These are phyloP conservation scores for Spea hammondii DNA, from an alignment of 2,797 vertebrate genomes.

Conservation along the genomic window DNA sequence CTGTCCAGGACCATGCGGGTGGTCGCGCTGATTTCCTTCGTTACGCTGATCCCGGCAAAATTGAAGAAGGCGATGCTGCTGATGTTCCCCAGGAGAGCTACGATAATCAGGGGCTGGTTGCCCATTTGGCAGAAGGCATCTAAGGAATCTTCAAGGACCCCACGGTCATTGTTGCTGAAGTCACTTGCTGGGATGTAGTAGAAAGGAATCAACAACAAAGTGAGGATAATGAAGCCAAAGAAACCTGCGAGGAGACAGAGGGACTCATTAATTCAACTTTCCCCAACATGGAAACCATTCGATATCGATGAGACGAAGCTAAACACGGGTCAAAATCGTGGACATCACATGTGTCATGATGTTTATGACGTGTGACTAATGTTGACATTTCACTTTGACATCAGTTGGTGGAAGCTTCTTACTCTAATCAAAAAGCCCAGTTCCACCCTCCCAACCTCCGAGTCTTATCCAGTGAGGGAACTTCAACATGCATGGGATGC, in stretches of 20 bases:
- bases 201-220: constrained; percentile 86
- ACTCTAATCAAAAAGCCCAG: no score
- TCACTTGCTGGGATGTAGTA: constrained; percentile 79
- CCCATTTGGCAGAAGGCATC: constrained; percentile 92
- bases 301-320: no score
- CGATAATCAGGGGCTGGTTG: constrained; percentile 75
- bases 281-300: not conserved
- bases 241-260: constrained; percentile 68
- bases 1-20: constrained; percentile 96
- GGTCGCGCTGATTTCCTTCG: constrained; percentile 93
- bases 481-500: no score
- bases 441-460: no score
- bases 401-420: no score
- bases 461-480: no score
- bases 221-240: constrained; percentile 85
- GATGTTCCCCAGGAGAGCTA: constrained; percentile 86
- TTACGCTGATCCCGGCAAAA: constrained; percentile 93
- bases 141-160: constrained; percentile 79
- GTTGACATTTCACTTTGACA: no score
- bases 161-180: constrained; percentile 74
- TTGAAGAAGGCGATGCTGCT: constrained; percentile 96
- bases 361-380: no score
- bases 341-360: no score
- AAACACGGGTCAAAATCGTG: no score
- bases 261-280: not conserved